Base-by-base conservation (phyloP, 2,113 vertebrate species). In the Trogon melanurus region DNA sequence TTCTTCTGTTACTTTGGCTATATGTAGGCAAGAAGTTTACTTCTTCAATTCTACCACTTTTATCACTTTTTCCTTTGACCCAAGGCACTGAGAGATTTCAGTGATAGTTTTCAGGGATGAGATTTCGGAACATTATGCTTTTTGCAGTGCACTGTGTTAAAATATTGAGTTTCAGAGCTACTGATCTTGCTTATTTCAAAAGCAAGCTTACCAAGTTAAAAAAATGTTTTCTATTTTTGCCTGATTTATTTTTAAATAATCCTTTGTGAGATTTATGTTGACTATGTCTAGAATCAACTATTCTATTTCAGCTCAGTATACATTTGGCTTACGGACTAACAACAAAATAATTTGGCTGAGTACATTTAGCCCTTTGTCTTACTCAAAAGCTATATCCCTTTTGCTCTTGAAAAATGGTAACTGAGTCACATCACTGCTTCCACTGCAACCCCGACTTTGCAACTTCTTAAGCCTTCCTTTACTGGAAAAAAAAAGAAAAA, bases 111-210 rank as follows among this genome's bases (percentile, higher is more conserved):
- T 57, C 26, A 51, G 48, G 38, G 36, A 70, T 47, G 54, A 94
- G 27, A 58, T 86, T 86, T 81, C 88, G 34, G n/a, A 85, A 48
- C 32, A 57, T 85, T 32, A 75, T 2, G 5, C 14, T 82, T 83
- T 41, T 87, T 50, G 87, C 0, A 2, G 18, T 83, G 23, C 9
- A 29, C 14, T 73, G 19, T 54, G 30, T 82, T 79, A 75, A 85
- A 93, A 85, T 79, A 87, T 2, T 62, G 38, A 84, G 16, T 82
- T 96, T 91, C 57, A 79, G 53, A 82, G 73, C 38, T 66, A 88
- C 84, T 93, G 61, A 82, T 85, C 74, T 71, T 29, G 18, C 13
- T 64, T 89, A 85, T 88, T 94, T 91, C 27, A 75, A 79, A 93
- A 86, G 6, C 18, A 58, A 87, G 22, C 29, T 54, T 84, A 50